Percentiles rank a stretch among this genome's conserved stretches.
Evolutionary conservation across 2,888 invertebrate genomes (phyloP).

Genomic region (Plebejus melissa): DNA sequence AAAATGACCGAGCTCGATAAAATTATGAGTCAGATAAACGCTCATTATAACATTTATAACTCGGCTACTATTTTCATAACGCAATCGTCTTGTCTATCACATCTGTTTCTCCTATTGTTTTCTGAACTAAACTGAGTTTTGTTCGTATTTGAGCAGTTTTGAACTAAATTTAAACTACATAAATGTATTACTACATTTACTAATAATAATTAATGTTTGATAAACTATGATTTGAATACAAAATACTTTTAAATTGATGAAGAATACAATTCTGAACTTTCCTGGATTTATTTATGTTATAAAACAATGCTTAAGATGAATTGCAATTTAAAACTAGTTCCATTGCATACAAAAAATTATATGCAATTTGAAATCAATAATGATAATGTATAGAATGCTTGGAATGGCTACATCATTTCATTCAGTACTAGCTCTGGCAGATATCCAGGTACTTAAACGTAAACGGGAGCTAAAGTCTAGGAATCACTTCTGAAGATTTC

Average conservation of each 20-base stretch:
- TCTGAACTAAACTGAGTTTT: background rate
- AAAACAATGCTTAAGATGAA: too few species aligned
- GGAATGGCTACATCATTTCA: background rate
- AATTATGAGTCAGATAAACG: background rate
- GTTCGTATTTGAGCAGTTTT: background rate
- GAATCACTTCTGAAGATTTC: background rate
- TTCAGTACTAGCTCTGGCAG: slow-evolving; percentile 1
- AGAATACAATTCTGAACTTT: too few species aligned
- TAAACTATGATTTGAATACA: too few species aligned
- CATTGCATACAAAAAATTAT: too few species aligned
- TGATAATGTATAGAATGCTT: background rate
- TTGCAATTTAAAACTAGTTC: too few species aligned
- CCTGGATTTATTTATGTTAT: too few species aligned
- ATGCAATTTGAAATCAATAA: background rate
- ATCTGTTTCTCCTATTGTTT: background rate
- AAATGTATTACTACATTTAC: too few species aligned
- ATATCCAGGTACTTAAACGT: background rate
- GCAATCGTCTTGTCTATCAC: background rate
- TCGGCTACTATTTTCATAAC: slow-evolving; percentile 1
- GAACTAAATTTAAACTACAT: too few species aligned
- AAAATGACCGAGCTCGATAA: background rate
- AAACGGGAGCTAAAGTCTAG: background rate
- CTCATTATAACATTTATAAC: background rate
- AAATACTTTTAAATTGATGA: too few species aligned
- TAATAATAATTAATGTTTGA: too few species aligned